Base-by-base conservation (phyloP, 2,888 invertebrate species). In the Euplagia quadripunctaria region DNA sequence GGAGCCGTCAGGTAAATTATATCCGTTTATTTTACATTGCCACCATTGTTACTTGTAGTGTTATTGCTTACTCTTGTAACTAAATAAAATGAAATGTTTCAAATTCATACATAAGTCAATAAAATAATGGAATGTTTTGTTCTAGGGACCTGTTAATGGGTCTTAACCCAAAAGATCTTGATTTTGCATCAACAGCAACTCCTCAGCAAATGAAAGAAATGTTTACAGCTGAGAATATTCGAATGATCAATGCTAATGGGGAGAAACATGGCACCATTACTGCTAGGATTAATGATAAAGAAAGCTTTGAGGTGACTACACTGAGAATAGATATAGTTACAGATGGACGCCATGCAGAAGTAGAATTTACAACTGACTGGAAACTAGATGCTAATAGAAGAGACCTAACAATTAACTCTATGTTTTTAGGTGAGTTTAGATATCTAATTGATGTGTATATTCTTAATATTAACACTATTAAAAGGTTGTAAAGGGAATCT, bases 151-250 rank as follows among this genome's bases (percentile, higher is more conserved):
- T 99, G 51, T 90, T 99, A n/a, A 97, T 97, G 97, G 97, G 97
- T 7, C 97, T 96, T 70, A 94, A 95, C 81, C 99, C 99, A 0
- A 98, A 98, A 88, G 99, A 99, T 94, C 94, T 99, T 69, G 99
- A 99, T 94, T 99, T 99, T 96, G 99, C 99, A 0, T 99, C 99
- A 9, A 98, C 98, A 20, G 99, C 99, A 12, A 99, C 99, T 0
- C 99, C 99, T 0, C 96, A 97, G 20, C 97, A 99, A 95, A 99
- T 99, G 99, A 99, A 99, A 90, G 97, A 97, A 58, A 98, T 99
- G 97, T 99, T 99, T 88, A 97, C 95, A 9, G 94, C 96, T 68
- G 99, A 99, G 94, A 96, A 97, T 70, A 96, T 99, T 46, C 96
- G 99, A 79, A 98, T 99, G 98, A 97, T 99, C 42, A 99, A 99